Base-by-base conservation (phyloP, 1,140 invertebrate genomes). In the Solen grandis region DNA sequence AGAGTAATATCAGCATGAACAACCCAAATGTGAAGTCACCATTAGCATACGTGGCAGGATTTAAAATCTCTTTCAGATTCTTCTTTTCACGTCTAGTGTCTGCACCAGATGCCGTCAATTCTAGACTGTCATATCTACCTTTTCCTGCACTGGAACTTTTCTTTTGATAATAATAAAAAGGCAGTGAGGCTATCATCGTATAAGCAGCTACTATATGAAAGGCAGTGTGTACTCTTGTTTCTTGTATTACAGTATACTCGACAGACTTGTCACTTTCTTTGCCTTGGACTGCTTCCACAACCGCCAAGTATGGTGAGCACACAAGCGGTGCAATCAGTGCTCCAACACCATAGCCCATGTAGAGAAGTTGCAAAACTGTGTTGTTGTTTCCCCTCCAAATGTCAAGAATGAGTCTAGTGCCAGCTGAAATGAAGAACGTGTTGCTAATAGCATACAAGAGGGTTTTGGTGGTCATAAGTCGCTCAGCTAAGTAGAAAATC, bases 341-440 rank as follows among this genome's bases (percentile, higher is more conserved):
- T 29, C 77, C 77, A 35, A 80, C 59, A 8, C 77, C 57, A 52
- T 63, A 80, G 16, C 77, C 77, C 59, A 73, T 80, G 27, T 80
- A 68, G 22, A 80, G 38, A 19, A 73, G 25, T 25, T 80, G 77
- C 8, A 80, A 41, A 36, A 55, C 33, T 0, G 29, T 72, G 3
- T 59, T 50, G 38, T 50, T 73, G 22, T 41, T 70, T 16, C 72
- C 77, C 35, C 54, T 62, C 77, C 77, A 80, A 25, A 80, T 63
- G 4, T 54, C 25, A 4, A 80, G 57, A 19, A 60, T 57, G n/a
- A 78, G 52, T 10, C 63, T 19, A 10, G 75, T 78, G 25, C 63
- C 75, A 65, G 60, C 75, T 78, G 35, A 57, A 77, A 68, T 5
- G 38, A 14, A 57, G 19, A 10, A 46, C 8, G 41, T 46, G 19